phyloP scores from a whole-genome alignment of 1,140 invertebrate genomes.

The Homalodisca vitripennis region DNA sequence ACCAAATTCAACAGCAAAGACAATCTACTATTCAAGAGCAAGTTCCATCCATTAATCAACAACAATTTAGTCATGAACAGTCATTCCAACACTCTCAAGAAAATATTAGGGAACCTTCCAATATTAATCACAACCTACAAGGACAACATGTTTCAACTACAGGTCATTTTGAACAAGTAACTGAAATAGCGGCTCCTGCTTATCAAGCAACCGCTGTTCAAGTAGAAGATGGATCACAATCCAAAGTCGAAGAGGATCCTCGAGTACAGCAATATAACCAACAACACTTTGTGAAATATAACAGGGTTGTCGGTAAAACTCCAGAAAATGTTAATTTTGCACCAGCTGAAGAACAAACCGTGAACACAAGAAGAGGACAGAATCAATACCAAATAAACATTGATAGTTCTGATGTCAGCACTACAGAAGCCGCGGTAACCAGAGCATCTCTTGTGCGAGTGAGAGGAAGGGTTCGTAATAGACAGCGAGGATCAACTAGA shows the following conservation, averaged over 20 bases:
- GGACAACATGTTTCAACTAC: too few relatives aligned
- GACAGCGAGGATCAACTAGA: slow-evolving; percentile 13
- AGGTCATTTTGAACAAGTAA: not conserved
- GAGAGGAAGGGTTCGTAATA: slow-evolving; percentile 24
- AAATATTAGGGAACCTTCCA: too few relatives aligned
- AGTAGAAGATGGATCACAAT: not conserved
- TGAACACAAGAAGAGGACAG: not conserved
- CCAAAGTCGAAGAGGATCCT: slow-evolving; percentile 1
- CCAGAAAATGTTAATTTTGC: slow-evolving; percentile 3
- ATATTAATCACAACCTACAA: too few relatives aligned
- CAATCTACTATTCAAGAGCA: not conserved
- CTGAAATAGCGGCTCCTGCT: not conserved
- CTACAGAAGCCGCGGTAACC: not conserved
- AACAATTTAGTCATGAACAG: too few relatives aligned
- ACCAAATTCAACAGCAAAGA: not conserved
- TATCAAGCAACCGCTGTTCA: not conserved
- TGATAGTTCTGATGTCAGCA: not conserved
- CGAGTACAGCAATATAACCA: slow-evolving; percentile 20
- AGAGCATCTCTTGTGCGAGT: slow-evolving; percentile 24
- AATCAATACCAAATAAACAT: not conserved
- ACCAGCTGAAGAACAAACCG: not conserved
- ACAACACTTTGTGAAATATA: slow-evolving; percentile 28
- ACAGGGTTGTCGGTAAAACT: slow-evolving; percentile 6
- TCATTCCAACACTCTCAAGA: too few relatives aligned
- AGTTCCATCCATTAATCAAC: too few relatives aligned